Percentiles rank a stretch among this genome's conserved stretches.
Conservation (phyloP, 1,140 invertebrate species). For the Octopus sinensis region DNA sequence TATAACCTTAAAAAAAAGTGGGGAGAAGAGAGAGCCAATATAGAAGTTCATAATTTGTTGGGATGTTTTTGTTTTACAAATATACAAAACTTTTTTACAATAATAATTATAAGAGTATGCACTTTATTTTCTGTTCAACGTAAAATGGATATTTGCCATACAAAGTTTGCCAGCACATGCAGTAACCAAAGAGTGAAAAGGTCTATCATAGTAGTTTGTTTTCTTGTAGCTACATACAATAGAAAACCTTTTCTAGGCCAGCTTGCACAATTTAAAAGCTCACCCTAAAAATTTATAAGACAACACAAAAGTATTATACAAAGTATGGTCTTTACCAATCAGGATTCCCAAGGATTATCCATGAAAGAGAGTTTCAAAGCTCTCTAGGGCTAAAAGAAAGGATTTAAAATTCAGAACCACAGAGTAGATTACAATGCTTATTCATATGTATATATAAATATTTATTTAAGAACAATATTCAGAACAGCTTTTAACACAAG, state of each 20-base stretch:
- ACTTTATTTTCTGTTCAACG: slow-evolving; percentile 2
- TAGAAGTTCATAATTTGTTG: too few relatives aligned
- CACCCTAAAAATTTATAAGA: not conserved
- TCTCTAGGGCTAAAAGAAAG: slow-evolving; percentile 7
- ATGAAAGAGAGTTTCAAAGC: not conserved
- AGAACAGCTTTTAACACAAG: too few relatives aligned
- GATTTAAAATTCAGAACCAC: slow-evolving; percentile 7
- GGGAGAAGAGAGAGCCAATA: too few relatives aligned
- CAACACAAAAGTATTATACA: not conserved
- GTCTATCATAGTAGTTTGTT: not conserved
- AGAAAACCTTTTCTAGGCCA: slow-evolving; percentile 4
- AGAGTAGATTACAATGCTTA: not conserved
- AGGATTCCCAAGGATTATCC: not conserved
- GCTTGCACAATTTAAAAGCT: not conserved
- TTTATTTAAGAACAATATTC: too few relatives aligned
- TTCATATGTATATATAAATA: too few relatives aligned
- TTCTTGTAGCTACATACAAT: not conserved
- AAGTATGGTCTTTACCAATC: slow-evolving; percentile 5
- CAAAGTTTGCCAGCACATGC: not conserved
- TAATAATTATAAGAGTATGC: not conserved
- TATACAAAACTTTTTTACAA: too few relatives aligned
- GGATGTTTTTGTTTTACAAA: too few relatives aligned
- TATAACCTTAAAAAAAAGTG: too few relatives aligned
- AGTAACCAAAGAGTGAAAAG: slow-evolving; percentile 4
- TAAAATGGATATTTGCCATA: not conserved